Evolutionary conservation across 2,113 vertebrate species (phyloP), one percentile per base, ranked within the genome.

Genomic region (Halcyon malimbica): DNA sequence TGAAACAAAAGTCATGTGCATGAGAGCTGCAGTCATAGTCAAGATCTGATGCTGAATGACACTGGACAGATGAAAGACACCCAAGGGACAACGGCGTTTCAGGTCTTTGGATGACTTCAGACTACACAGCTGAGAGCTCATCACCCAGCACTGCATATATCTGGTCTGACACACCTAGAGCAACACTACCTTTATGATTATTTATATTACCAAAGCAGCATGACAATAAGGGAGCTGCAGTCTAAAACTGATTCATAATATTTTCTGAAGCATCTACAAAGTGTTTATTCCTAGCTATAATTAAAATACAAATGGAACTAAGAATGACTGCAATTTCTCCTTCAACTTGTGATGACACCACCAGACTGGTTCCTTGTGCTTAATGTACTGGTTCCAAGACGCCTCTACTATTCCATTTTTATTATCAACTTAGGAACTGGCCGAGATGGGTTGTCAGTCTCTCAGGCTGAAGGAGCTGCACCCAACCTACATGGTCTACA

Each of bases 1-100:
- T 84, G 28, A 60, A 69, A 17, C 44, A 53, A 62, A 88, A 62
- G 48, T 41, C 76, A 46, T 0, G 0, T 10, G 8, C 0, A 0
- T 9, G 44, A 29, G 35, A 93, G 54, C 17, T 56, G 56, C 42
- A 16, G 46, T 37, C 29, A 12, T 4, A 89, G 77, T 17, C 44
- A 39, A 35, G 16, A 17, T 53, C 29, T 64, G 51, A 82, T 56
- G 31, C 73, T 50, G 83, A 93, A 57, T 60, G 63, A 56, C 67
- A 92, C 21, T 10, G 11, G 41, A 41, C 24, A 71, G 54, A 68
- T 1, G 8, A 80, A 90, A 82, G 33, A 59, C 54, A 77, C 25
- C 12, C 85, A 86, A 37, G 64, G 23, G 21, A 74, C 16, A 5
- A 1, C 46, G 24, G 50, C 9, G n/a, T 35, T 83, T 90, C n/a